These are phyloP conservation scores for Linurgus olivaceus DNA, from an alignment of 2,797 vertebrate species.

Conservation along the genomic window DNA sequence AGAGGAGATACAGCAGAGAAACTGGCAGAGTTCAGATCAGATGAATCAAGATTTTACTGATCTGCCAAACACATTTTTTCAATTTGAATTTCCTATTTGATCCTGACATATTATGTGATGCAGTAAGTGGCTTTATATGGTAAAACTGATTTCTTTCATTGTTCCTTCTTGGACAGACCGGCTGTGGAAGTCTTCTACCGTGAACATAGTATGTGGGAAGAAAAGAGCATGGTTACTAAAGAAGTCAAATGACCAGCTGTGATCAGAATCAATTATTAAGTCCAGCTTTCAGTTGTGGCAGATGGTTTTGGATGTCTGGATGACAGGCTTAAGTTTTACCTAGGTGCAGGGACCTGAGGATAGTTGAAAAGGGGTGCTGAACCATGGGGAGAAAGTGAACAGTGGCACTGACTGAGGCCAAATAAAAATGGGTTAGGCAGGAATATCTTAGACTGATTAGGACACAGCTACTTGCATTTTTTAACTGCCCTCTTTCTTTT, in stretches of 20 bases:
- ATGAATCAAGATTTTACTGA: not conserved
- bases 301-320: not conserved
- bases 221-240: not conserved
- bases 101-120: not conserved
- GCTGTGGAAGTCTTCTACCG: not conserved
- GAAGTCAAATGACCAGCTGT: not conserved
- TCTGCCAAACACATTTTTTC: not conserved
- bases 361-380: not conserved
- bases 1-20: not conserved
- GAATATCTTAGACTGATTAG: not conserved
- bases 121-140: not conserved
- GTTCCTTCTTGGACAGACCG: not conserved
- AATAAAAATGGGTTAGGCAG: not conserved
- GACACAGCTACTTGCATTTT: not conserved
- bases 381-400: not conserved
- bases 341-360: not conserved
- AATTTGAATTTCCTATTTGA: not conserved
- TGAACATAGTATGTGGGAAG: not conserved
- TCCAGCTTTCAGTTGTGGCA: not conserved
- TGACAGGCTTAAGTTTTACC: not conserved
- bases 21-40: not conserved
- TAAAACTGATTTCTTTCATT: not conserved
- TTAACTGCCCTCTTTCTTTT: not conserved
- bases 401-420: not conserved
- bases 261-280: not conserved